Conservation (phyloP, 2,113 vertebrate species). For the Origma solitaria region DNA sequence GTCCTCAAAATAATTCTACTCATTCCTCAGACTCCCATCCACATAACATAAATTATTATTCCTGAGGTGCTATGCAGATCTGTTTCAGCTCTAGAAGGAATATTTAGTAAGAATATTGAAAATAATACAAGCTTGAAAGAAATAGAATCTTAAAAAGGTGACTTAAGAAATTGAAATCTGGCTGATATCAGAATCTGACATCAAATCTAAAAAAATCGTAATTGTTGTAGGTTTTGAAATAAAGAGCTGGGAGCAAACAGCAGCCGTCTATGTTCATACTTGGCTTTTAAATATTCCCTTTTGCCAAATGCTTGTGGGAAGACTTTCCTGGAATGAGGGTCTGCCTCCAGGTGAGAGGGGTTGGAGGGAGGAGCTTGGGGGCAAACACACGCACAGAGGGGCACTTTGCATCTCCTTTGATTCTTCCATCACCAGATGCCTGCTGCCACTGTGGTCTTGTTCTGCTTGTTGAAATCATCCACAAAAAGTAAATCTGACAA, state of each 20-base stretch:
- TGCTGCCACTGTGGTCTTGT: background rate
- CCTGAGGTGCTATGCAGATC: background rate
- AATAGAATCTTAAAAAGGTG: background rate
- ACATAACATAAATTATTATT: background rate
- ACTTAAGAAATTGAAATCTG: background rate
- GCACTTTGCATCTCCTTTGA: background rate
- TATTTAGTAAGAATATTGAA: background rate
- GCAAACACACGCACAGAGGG: background rate
- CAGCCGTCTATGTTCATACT: background rate
- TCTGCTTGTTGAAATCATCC: background rate
- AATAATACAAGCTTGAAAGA: background rate
- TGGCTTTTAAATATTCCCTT: background rate
- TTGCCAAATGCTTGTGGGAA: background rate
- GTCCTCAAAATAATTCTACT: background rate
- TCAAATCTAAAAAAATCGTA: background rate
- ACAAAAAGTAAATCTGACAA: background rate
- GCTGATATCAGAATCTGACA: background rate
- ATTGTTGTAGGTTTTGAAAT: background rate
- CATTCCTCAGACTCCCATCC: background rate
- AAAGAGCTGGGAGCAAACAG: background rate
- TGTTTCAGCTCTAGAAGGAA: background rate
- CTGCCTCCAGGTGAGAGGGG: background rate
- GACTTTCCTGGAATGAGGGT: accelerated
- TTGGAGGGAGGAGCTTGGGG: accelerated
- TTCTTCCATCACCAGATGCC: background rate